These are phyloP conservation scores for Catocala sponsa DNA, from an alignment of 2,888 invertebrate genomes.

Conservation along the genomic window DNA sequence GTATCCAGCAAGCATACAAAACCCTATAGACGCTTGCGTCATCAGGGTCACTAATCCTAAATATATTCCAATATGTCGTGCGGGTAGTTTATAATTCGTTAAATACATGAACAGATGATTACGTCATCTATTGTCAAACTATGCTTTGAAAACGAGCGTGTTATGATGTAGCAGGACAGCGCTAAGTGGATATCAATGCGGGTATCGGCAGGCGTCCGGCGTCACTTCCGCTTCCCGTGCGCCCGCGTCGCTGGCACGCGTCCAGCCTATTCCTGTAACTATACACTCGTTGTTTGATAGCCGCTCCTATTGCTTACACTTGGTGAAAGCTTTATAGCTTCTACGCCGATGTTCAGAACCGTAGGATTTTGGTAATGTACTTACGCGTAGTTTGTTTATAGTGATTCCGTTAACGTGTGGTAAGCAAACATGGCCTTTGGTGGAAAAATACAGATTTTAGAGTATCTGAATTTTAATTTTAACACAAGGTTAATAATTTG, in stretches of 20 bases:
- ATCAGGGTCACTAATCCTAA: too few species aligned
- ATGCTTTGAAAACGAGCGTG: slow-evolving; percentile 2
- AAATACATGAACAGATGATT: not conserved
- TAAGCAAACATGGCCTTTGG: not conserved
- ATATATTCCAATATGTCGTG: too few species aligned
- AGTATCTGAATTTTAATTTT: not conserved
- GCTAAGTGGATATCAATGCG: slow-evolving; percentile 38
- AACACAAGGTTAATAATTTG: not conserved
- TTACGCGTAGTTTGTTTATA: not conserved
- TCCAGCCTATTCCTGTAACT: slow-evolving; percentile 70
- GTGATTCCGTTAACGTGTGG: not conserved
- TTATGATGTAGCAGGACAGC: slow-evolving; percentile 18
- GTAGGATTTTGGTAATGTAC: not conserved
- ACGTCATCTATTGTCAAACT: not conserved
- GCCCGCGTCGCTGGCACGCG: slow-evolving; percentile 60
- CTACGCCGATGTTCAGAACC: slow-evolving; percentile 1
- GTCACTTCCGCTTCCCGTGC: slow-evolving; percentile 73
- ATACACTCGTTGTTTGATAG: slow-evolving; percentile 29
- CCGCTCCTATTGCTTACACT: slow-evolving; percentile 20
- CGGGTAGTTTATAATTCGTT: too few species aligned
- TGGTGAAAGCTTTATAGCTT: slow-evolving; percentile 23
- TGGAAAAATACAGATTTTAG: not conserved
- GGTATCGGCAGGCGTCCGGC: slow-evolving; percentile 44
- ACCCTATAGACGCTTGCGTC: too few species aligned
- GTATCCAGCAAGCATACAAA: too few species aligned